Conservation (phyloP, 2,888 invertebrate species). For the Loripinus fragilis region DNA sequence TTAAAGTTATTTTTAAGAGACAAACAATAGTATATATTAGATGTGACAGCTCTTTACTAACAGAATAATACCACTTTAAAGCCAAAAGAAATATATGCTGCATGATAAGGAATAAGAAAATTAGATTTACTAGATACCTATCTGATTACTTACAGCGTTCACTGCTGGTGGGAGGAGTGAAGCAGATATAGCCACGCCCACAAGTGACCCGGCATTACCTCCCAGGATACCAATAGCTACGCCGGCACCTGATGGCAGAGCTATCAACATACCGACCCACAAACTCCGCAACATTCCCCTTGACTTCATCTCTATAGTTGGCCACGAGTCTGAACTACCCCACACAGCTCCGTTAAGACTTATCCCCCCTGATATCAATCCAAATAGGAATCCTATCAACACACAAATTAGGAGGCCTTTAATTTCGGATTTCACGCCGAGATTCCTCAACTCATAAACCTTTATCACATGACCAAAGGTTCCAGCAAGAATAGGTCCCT, state of each 20-base stretch:
- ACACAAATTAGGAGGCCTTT: slow-evolving; percentile 88
- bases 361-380: slow-evolving; percentile 84
- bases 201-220: slow-evolving; percentile 90
- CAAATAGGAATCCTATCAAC: slow-evolving; percentile 88
- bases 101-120: too few relatives aligned
- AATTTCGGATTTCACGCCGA: slow-evolving; percentile 88
- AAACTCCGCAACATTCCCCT: slow-evolving; percentile 88
- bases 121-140: too few relatives aligned
- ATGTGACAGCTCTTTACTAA: too few relatives aligned
- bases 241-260: slow-evolving; percentile 90
- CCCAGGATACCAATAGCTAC: slow-evolving; percentile 91
- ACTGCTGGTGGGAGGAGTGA: slow-evolving; percentile 92
- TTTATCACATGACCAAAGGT: slow-evolving; percentile 90
- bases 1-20: too few relatives aligned
- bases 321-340: slow-evolving; percentile 74
- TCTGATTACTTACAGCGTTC: slow-evolving; percentile 87
- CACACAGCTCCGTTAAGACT: slow-evolving; percentile 70
- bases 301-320: slow-evolving; percentile 77
- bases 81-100: too few relatives aligned
- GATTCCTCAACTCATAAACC: slow-evolving; percentile 87
- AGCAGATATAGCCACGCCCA: slow-evolving; percentile 92
- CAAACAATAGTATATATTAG: too few relatives aligned
- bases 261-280: slow-evolving; percentile 89
- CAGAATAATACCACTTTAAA: too few relatives aligned
- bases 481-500: slow-evolving; percentile 91